phyloP scores from a whole-genome alignment of 2,113 vertebrate species.

The Protomyctophum bolini region DNA sequence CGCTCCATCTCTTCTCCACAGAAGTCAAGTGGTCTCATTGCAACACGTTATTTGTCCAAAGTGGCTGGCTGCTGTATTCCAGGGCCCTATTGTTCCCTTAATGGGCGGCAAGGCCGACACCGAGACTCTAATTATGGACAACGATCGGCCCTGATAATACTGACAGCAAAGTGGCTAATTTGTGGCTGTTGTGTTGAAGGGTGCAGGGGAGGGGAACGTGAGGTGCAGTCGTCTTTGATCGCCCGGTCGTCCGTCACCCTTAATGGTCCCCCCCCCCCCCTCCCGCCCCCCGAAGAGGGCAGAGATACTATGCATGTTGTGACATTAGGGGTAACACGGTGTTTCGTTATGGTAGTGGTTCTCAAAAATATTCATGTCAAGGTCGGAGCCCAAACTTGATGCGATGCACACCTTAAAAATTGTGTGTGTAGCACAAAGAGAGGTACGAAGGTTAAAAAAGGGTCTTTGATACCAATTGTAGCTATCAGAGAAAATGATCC shows the following conservation, averaged over 20 bases:
- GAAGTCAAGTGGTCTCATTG: slow-evolving; percentile 89
- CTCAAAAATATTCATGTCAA: too few species aligned
- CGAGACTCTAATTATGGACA: slow-evolving; percentile 87
- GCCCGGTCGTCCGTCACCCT: slow-evolving; percentile 61
- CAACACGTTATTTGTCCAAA: slow-evolving; percentile 90
- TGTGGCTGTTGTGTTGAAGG: slow-evolving; percentile 77
- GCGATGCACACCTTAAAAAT: too few species aligned
- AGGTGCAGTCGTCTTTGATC: slow-evolving; percentile 64
- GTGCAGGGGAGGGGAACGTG: slow-evolving; percentile 52
- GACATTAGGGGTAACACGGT: slow-evolving; percentile 60
- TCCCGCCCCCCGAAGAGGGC: slow-evolving; percentile 34
- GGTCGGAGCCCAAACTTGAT: too few species aligned
- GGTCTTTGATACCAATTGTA: too few species aligned
- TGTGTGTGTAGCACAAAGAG: too few species aligned
- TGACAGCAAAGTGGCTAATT: slow-evolving; percentile 90
- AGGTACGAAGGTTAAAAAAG: too few species aligned
- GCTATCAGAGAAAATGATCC: too few species aligned
- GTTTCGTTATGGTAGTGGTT: slow-evolving; percentile 36
- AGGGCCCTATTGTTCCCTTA: slow-evolving; percentile 87
- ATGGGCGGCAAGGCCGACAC: slow-evolving; percentile 89
- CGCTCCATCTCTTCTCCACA: slow-evolving; percentile 91
- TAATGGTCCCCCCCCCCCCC: slow-evolving; percentile 52
- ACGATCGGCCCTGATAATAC: slow-evolving; percentile 94
- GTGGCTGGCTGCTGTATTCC: slow-evolving; percentile 86
- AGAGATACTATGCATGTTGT: slow-evolving; percentile 69